Base-by-base conservation (phyloP, 2,113 vertebrate species). In the Phalacrocorax carbo region DNA sequence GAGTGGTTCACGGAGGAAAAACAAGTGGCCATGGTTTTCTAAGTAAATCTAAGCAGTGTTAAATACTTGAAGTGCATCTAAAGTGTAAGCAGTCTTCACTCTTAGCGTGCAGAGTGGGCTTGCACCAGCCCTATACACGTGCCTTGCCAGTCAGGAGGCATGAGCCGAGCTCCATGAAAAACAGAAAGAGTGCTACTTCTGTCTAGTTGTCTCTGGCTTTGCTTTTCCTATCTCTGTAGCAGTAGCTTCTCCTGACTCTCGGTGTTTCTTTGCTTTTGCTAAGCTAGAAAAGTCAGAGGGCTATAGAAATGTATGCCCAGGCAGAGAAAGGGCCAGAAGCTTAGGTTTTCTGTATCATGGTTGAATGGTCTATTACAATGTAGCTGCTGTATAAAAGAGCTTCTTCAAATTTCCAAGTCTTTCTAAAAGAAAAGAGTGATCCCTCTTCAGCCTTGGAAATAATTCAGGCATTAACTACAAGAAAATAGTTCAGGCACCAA, bases 311-410 rank as follows among this genome's bases (percentile, higher is more conserved):
- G 48, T 60, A 38, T 75, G 18, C 55, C 27, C 42, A 42, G 73
- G 57, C 60, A 96, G 61, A 86, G 52, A 68, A 84, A 82, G 36
- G 73, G 66, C 58, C 72, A 75, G 72, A 48, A 70, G 49, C 61
- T 68, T 92, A 72, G 26, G 61, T 94, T 91, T 69, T 81, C 83
- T 12, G 1, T 83, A 57, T 52, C 83, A 72, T 44, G 93, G 89
- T 66, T 94, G 94, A 95, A 85, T 22, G 52, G 44, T 84, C 57
- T 84, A 9, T 79, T 95, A 96, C 84, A 96, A 95, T 89, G 82
- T 13, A 60, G 76, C 65, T 68, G 73, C 89, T 96, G 83, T 94
- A 40, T 82, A 69, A 94, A 94, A 90, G 68, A 84, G 29, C 65
- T 91, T 82, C 87, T 94, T 94, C 80, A 78, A 44, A 91, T 95